phyloP scores from a whole-genome alignment of 2,113 vertebrate genomes.

The Emydocephalus ijimae region DNA sequence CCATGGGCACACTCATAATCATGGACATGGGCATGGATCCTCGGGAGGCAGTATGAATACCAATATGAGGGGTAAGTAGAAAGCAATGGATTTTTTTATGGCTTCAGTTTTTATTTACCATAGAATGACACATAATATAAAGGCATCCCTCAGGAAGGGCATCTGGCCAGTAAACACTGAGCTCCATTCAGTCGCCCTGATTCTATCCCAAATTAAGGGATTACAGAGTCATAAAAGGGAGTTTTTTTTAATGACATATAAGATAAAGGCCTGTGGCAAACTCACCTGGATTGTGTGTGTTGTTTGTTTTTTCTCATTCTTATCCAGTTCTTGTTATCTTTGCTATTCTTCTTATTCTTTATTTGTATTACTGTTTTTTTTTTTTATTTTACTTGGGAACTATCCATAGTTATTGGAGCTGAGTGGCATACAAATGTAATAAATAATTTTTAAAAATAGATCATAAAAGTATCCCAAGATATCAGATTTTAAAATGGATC shows the following conservation, averaged over 20 bases:
- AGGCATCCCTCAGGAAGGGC: not conserved
- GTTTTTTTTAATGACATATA: not conserved
- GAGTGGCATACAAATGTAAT: not conserved
- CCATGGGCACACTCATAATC: constrained; percentile 75
- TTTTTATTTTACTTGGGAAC: not conserved
- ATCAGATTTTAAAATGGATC: not conserved
- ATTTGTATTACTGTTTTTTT: not conserved
- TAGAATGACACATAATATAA: not conserved
- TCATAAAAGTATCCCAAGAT: not conserved
- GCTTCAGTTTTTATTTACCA: not conserved
- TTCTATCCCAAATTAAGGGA: not conserved
- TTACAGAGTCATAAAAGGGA: not conserved
- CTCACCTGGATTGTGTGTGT: not conserved
- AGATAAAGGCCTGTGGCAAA: not conserved
- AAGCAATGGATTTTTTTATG: rapidly evolving
- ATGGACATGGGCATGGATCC: constrained; percentile 76
- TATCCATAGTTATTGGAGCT: not conserved
- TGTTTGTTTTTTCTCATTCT: not conserved
- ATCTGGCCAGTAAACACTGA: not conserved
- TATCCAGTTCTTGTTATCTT: not conserved
- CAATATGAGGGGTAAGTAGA: constrained; percentile 91
- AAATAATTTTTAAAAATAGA: not conserved
- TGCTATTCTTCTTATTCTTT: not conserved
- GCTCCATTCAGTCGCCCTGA: not conserved
- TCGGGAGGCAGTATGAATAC: constrained; percentile 89